Base-by-base conservation (phyloP, 1,140 invertebrate species). In the Drosophila pruinosa region DNA sequence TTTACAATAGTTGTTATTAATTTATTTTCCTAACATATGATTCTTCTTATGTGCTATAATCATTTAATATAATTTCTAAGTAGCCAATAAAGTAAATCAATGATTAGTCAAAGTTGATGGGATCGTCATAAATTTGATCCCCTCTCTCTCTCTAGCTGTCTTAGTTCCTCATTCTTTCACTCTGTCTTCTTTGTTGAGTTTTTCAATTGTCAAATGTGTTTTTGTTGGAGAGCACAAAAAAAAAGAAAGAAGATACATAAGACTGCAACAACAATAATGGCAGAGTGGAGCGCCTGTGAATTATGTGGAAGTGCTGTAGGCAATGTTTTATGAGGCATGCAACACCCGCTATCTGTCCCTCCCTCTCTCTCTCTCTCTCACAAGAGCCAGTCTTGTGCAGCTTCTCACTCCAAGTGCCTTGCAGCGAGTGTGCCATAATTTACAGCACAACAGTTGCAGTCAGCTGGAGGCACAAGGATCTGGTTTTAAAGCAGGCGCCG, bases 281-380 rank as follows among this genome's bases (percentile, higher is more conserved):
- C 34, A 57, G 36, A 50, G 24, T 58, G 43, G 10, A 36, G 52
- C 41, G 61, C 31, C 56, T 15, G 75, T 78, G 70, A 78, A 74
- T 78, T 78, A 78, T 78, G 70, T 47, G 56, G 6, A 22, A 47
- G 48, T 21, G 63, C 48, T 24, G 14, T 57, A 65, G 54, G 39
- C 67, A 58, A 75, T 71, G 62, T 63, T 79, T 79, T 79, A 79
- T 79, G 76, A 48, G 53, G 52, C 41, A 39, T 65, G 28, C 41
- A 64, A 36, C 22, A 21, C 38, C 24, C 36, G 17, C 21, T 28
- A 17, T 10, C 10, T 36, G 22, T 61, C 24, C 47, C 19, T 12
- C 26, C 17, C 4, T 38, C 54, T 19, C 38, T 14, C 22, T 19
- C 6, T 45, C 43, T 26, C 2, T 26, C 28, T 39, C 8, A 0